A percentile compares a stretch with the other conserved stretches of the same genome.
Conservation (phyloP, 2,888 invertebrate species). For the Syrphus vitripennis region DNA sequence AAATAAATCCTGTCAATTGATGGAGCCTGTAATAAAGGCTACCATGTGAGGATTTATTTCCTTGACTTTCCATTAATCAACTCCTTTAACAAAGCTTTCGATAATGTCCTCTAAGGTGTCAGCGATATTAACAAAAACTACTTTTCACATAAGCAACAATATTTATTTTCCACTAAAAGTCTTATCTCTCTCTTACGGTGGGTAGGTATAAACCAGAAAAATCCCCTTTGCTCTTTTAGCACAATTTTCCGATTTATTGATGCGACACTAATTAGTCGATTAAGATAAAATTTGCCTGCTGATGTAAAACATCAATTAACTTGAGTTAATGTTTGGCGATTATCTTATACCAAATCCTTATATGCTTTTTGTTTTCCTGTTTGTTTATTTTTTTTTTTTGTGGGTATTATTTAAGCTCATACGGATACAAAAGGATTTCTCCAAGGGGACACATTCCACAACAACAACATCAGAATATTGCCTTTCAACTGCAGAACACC, state of each 20-base stretch:
- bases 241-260: slow-evolving; percentile 52
- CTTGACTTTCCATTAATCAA: slow-evolving; percentile 50
- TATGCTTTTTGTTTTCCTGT: slow-evolving; percentile 6
- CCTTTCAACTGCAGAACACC: slow-evolving; percentile 69
- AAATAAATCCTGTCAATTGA: no score
- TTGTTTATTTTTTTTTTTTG: slow-evolving; percentile 26
- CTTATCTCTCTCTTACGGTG: no score
- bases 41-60: not conserved
- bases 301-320: slow-evolving; percentile 67
- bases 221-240: slow-evolving; percentile 3
- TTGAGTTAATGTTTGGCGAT: slow-evolving; percentile 70
- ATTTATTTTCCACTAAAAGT: not conserved
- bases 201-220: not conserved
- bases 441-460: slow-evolving; percentile 47
- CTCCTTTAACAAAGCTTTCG: slow-evolving; percentile 8
- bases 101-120: slow-evolving; percentile 53
- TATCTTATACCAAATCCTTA: slow-evolving; percentile 31
- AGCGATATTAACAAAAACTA: slow-evolving; percentile 56
- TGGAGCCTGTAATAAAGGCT: no score
- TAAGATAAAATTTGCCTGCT: slow-evolving; percentile 65
- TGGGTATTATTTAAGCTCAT: slow-evolving; percentile 8
- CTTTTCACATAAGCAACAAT: slow-evolving; percentile 45
- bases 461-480: slow-evolving; percentile 52
- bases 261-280: slow-evolving; percentile 67
- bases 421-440: slow-evolving; percentile 45